Conservation (phyloP, 1,140 invertebrate genomes). For the Drosophila aff. region DNA sequence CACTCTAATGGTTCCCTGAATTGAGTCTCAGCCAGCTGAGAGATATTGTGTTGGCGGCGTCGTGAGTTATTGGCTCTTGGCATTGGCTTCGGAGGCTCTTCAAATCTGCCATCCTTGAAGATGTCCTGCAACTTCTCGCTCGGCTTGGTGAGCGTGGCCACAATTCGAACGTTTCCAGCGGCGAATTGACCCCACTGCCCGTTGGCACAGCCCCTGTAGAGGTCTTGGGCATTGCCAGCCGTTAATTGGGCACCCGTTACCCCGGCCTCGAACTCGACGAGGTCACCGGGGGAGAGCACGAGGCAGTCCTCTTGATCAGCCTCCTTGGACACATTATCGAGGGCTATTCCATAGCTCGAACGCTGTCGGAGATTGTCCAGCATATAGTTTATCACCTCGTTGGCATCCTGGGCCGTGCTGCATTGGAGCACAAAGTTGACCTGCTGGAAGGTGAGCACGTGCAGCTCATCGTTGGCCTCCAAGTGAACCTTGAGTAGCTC, state of each 20-base stretch:
- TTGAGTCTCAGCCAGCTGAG: slow-evolving; percentile 92
- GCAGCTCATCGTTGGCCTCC: slow-evolving; percentile 89
- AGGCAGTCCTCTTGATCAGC: slow-evolving; percentile 84
- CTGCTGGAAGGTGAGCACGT: slow-evolving; percentile 92
- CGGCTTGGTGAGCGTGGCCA: slow-evolving; percentile 94
- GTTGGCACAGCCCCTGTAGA: slow-evolving; percentile 90
- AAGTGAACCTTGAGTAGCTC: slow-evolving; percentile 92
- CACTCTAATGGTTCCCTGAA: slow-evolving; percentile 88
- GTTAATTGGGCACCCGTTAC: slow-evolving; percentile 90
- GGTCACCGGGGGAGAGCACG: slow-evolving; percentile 91
- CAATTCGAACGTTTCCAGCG: slow-evolving; percentile 93
- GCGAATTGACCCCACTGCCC: slow-evolving; percentile 93
- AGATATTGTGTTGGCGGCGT: slow-evolving; percentile 91
- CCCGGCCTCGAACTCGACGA: slow-evolving; percentile 92
- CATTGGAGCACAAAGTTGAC: slow-evolving; percentile 97
- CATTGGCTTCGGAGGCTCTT: slow-evolving; percentile 38
- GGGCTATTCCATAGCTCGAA: slow-evolving; percentile 93
- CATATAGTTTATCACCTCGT: slow-evolving; percentile 93
- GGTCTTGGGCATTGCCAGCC: slow-evolving; percentile 87
- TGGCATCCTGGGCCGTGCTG: slow-evolving; percentile 94
- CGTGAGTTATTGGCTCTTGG: slow-evolving; percentile 85
- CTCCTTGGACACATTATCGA: slow-evolving; percentile 55
- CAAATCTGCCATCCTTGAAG: slow-evolving; percentile 86
- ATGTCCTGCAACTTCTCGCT: slow-evolving; percentile 86
- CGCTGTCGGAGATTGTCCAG: slow-evolving; percentile 94